phyloP scores from a whole-genome alignment of 2,797 vertebrate genomes.

The Etheostoma perlongum region DNA sequence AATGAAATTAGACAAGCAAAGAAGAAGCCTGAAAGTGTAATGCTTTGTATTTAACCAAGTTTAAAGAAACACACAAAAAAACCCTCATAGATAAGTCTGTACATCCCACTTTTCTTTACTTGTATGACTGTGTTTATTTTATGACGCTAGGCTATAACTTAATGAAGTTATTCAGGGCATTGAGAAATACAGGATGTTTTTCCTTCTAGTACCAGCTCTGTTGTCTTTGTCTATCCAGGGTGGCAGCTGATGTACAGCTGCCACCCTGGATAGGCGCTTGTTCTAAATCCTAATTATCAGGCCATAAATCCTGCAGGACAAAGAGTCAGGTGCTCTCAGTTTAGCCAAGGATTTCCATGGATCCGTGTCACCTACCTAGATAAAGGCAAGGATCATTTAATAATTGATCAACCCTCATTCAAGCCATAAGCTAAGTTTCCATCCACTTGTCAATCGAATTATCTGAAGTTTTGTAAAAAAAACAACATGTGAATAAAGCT shows the following conservation, averaged over 20 bases:
- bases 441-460: no score
- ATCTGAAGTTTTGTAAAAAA: no score
- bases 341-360: conserved; percentile 55
- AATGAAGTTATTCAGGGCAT: conserved; percentile 41
- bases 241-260: conserved; percentile 69
- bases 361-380: conserved; percentile 49
- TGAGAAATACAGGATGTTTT: conserved; percentile 39
- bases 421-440: not conserved
- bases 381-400: conserved; percentile 58
- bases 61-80: not conserved
- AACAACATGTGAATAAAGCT: no score
- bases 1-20: no score
- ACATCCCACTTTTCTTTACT: not conserved
- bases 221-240: conserved; percentile 58
- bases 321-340: conserved; percentile 70
- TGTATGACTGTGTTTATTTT: not conserved
- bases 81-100: not conserved
- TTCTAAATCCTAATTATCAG: conserved; percentile 72
- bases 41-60: no score
- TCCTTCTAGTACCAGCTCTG: conserved; percentile 37
- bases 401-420: conserved; percentile 48
- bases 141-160: not conserved
- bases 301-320: conserved; percentile 68
- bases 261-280: conserved; percentile 41
- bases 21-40: not conserved